phyloP scores from a whole-genome alignment of 2,888 invertebrate genomes.

The Sinotaia quadrata region DNA sequence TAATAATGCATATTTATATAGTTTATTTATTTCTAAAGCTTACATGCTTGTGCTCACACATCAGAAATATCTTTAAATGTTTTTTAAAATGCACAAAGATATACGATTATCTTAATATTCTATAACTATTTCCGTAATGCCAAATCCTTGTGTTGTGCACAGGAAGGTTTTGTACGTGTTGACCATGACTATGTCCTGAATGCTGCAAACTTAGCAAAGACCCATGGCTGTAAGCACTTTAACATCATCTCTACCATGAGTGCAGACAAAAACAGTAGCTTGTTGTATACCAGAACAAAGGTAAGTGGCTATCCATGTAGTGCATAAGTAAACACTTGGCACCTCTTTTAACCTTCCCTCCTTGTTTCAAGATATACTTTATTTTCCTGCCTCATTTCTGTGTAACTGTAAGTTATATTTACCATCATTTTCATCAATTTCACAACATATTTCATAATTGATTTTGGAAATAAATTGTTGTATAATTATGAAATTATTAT shows the following conservation, averaged over 20 bases:
- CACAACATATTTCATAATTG: no score
- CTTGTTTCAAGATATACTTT: no score
- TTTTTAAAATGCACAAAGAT: not conserved
- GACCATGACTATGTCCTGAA: constrained; percentile 75
- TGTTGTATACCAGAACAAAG: constrained; percentile 74
- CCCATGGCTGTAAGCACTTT: constrained; percentile 73
- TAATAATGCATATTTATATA: not conserved
- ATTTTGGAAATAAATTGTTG: no score
- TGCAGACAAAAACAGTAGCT: constrained; percentile 73
- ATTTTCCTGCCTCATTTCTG: no score
- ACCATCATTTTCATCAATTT: no score
- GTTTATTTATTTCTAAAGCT: not conserved
- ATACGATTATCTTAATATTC: not conserved
- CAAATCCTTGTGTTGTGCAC: constrained; percentile 25
- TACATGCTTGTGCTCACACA: not conserved
- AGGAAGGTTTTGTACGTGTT: constrained; percentile 74
- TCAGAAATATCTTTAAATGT: not conserved
- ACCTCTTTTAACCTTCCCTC: no score
- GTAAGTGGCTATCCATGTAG: constrained; percentile 46
- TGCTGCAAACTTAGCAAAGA: constrained; percentile 73
- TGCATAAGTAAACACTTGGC: not conserved
- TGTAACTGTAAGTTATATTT: no score
- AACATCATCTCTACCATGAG: constrained; percentile 73
- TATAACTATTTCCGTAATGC: not conserved
- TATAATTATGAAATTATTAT: no score